Conservation (phyloP, 2,888 invertebrate genomes). For the Ichneumon xanthorius region DNA sequence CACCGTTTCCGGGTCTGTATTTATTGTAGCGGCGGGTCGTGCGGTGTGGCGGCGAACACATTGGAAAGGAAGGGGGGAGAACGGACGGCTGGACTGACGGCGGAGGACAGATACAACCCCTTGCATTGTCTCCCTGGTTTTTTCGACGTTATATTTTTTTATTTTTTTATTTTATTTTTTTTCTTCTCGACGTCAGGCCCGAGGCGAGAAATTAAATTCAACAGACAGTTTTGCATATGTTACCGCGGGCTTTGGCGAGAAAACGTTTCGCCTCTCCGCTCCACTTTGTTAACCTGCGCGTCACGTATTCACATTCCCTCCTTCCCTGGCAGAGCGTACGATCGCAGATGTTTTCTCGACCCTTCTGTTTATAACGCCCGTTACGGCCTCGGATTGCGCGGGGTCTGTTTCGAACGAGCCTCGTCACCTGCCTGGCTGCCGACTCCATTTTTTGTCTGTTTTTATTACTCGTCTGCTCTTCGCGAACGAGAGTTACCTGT, state of each 20-base stretch:
- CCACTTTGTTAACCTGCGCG: neutral
- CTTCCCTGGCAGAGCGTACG: neutral
- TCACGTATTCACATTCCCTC: neutral
- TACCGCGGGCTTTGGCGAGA: neutral
- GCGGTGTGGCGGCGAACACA: neutral
- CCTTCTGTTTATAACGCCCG: neutral
- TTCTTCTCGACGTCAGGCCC: conserved; percentile 8
- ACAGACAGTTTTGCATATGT: conserved; percentile 8
- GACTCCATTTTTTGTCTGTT: too few species aligned
- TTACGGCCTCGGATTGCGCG: too few species aligned
- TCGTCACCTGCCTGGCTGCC: too few species aligned
- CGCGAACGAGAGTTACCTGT: neutral
- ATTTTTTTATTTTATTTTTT: neutral
- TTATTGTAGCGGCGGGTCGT: neutral
- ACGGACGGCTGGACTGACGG: neutral
- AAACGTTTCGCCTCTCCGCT: neutral
- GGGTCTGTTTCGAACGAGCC: too few species aligned
- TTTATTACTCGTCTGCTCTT: too few species aligned
- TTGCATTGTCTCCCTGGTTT: neutral
- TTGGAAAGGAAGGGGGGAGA: neutral
- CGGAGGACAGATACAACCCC: neutral
- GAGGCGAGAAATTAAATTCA: conserved; percentile 23
- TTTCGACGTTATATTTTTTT: neutral
- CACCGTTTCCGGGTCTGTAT: neutral
- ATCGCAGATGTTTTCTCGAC: neutral